Base-by-base conservation (phyloP, 2,113 vertebrate genomes). In the Neolamprologus tretocephalus region DNA sequence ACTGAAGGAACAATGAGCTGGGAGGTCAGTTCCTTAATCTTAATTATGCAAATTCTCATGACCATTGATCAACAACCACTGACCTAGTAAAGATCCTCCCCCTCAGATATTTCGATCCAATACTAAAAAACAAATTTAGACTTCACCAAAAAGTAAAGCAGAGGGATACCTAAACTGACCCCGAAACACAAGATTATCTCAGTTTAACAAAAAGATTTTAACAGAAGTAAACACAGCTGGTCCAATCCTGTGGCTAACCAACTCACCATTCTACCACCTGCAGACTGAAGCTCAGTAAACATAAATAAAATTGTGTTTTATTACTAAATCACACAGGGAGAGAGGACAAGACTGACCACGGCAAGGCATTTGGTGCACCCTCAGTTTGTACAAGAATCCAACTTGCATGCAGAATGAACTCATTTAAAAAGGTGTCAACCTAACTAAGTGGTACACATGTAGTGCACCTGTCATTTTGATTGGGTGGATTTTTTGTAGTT, bases 241-340 rank as follows among this genome's bases (percentile, higher is more conserved):
- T 6, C 1, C 23, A 42, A 35, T 12, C 17, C 12, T 4, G 42
- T 55, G 23, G n/a, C 9, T 6, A n/a, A 84, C 35, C 19, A 81
- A 2, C 4, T 37, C 49, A 2, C 10, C 13, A 23, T 10, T 21
- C 1, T 17, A 14, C 79, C 84, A 84, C 80, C 33, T 83, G 68
- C 37, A 82, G 33, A 16, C 31, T 47, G 35, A 58, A 66, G n/a
- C 31, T 35, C n/a, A 16, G 19, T 10, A 2, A 68, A 81, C 78
- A 45, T 26, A 47, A 75, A 28, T 75, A 75, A 73, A 86, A 88
- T 85, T 58, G 17, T 7, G 12, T 78, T 88, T 88, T 86, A 81
- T 61, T 37, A 68, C 80, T 19, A 75, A 85, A 45, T 45, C 80
- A 83, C 53, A 78, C 10, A 45, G 35, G 5, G 28, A 85, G 35